Conservation (phyloP, 2,113 vertebrate species). For the Turnix velox region DNA sequence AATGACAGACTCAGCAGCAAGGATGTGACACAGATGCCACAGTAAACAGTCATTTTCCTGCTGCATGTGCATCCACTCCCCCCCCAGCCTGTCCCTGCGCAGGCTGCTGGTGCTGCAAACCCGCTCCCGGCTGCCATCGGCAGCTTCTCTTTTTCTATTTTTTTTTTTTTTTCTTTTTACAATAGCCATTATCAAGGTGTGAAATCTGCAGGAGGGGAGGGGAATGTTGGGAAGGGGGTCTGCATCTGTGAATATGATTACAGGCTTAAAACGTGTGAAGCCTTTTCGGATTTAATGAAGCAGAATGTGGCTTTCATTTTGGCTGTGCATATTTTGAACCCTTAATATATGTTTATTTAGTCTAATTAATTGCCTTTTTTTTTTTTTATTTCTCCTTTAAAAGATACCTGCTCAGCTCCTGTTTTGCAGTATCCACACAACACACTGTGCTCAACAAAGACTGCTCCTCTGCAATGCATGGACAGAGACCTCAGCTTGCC, state of each 20-base stretch:
- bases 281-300: constrained; percentile 45
- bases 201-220: background rate
- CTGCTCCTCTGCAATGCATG: background rate
- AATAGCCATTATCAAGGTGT: constrained; percentile 8
- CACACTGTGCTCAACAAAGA: background rate
- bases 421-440: background rate
- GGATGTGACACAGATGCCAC: background rate
- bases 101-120: background rate
- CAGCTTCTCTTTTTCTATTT: background rate
- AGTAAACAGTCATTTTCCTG: background rate
- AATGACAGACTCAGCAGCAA: background rate
- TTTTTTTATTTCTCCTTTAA: background rate
- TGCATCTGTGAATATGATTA: constrained; percentile 25
- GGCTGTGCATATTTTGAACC: constrained; percentile 20
- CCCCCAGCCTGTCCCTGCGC: background rate
- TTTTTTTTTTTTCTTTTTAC: background rate
- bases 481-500: background rate
- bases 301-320: constrained; percentile 8
- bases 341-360: constrained; percentile 19
- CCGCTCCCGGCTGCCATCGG: background rate
- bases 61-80: background rate
- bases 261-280: constrained; percentile 14
- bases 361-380: constrained; percentile 13
- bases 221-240: background rate
- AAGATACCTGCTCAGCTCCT: background rate